Evolutionary conservation across 2,797 vertebrate genomes (phyloP).

Genomic region (Coreius guichenoti): DNA sequence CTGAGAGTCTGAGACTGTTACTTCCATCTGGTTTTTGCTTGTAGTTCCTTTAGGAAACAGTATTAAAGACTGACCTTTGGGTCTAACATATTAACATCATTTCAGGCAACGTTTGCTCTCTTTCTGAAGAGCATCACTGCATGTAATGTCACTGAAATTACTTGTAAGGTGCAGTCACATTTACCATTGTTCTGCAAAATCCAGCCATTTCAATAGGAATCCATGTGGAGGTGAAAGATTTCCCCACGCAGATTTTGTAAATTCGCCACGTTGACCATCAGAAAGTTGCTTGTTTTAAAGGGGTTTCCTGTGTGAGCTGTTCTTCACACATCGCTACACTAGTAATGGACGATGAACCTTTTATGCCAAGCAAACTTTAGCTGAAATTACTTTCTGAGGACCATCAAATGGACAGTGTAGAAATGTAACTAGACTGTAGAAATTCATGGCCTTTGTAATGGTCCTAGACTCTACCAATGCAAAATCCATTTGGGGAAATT

Average conservation of each 20-base stretch:
- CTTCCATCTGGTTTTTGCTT: slow-evolving; percentile 66
- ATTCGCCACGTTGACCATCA: no score
- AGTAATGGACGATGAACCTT: no score
- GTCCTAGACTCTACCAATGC: no score
- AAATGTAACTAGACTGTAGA: no score
- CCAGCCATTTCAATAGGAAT: not conserved
- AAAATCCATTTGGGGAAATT: no score
- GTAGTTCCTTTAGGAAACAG: slow-evolving; percentile 66
- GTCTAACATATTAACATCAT: slow-evolving; percentile 66
- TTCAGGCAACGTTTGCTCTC: slow-evolving; percentile 21
- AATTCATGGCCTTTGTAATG: no score
- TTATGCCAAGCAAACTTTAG: no score
- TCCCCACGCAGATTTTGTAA: not conserved
- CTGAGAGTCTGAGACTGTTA: slow-evolving; percentile 64
- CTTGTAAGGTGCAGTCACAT: not conserved
- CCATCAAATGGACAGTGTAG: no score
- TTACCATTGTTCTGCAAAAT: not conserved
- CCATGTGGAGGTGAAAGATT: not conserved
- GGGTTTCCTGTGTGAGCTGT: not conserved
- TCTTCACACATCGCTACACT: not conserved
- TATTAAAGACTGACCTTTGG: slow-evolving; percentile 76
- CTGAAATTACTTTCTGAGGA: no score
- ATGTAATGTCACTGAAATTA: no score
- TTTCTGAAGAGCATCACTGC: slow-evolving; percentile 25
- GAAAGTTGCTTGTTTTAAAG: no score